Base-by-base conservation (phyloP, 2,113 vertebrate species). In the Triplophysa rosa region DNA sequence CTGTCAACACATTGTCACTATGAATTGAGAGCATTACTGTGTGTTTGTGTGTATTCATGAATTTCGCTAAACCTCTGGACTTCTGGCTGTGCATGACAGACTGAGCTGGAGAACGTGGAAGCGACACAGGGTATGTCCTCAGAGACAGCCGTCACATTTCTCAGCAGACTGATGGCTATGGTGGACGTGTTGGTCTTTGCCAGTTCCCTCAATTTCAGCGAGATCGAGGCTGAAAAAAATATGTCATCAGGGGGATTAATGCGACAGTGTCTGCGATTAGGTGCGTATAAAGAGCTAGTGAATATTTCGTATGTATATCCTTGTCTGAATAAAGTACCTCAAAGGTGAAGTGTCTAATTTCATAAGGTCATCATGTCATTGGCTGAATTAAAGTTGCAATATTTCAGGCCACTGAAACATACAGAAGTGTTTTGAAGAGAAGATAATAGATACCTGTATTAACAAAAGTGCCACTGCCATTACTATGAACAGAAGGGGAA, bases 151-250 rank as follows among this genome's bases (percentile, higher is more conserved):
- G 98, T 99, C 82, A 97, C 97, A 19, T 99, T 99, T 89, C 95
- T 99, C 80, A 96, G 95, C 82, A 94, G 97, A 21, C 93, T 99
- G 86, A 99, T 99, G 98, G 96, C 98, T 76, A 99, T 99, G 98
- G 98, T 99, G 78, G 98, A 99, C 78, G 98, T 99, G 0, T 91
- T 99, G 77, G 98, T 99, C 65, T 99, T 99, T 74, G 97, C 98
- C 91, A 99, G 97, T 76, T 99, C 98, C 62, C 94, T 99, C 81
- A 99, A 99, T 92, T 99, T 99, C 88, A 98, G 97, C 84, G 98
- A 99, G 89, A 99, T 99, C 65, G 98, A 99, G 92, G 97, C 98
- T 7, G 98, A 99, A 89, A 99, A 99, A 90, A 99, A 99, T 90
- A 99, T 99, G 98, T 99, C 97, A 29, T 99, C 97, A 62, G 98